Base-by-base conservation (phyloP, 2,888 invertebrate species). In the Dasypogon diadema region DNA sequence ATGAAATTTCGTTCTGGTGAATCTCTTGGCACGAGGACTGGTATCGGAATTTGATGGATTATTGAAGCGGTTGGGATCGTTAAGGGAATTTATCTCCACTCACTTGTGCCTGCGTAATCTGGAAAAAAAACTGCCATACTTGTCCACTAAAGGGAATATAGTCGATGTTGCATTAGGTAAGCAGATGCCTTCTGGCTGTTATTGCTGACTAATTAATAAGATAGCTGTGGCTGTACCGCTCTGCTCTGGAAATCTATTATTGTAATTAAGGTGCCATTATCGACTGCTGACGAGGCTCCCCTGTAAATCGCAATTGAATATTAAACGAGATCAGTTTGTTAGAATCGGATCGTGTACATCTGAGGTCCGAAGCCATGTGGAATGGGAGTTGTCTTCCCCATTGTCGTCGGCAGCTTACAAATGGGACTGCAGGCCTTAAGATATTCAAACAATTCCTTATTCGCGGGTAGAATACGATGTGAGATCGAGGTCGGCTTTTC, bases 361-460 rank as follows among this genome's bases (percentile, higher is more conserved):
- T 26, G 34, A 30, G 34, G 30, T n/a, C n/a, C n/a, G n/a, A 26
- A 21, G 30, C 54, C 16, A 34, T 34, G 34, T 60, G 63, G 60
- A 74, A 58, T 74, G 54, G 70, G 70, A 70, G 70, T 70, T 70
- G 70, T 54, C 70, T 70, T 70, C 70, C 54, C 70, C 51, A 54
- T 54, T 70, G 70, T 70, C 70, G 70, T 70, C 70, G 70, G 70
- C 70, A 54, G 70, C 18, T 70, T 70, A 70, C 70, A 70, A 74
- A 74, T 74, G 58, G 46, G 73, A 73, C 68, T 75, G 56, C 42
- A 75, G 34, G 68, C 76, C 79, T 79, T 79, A 79, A 79, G 79
- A 79, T 79, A 79, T 79, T 79, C 79, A 79, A 79, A 79, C 78
- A 78, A 79, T 79, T 79, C 79, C 79, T 79, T 79, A 79, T 79